Base-by-base conservation (phyloP, 1,140 invertebrate genomes). In the Ceratina calcarata region DNA sequence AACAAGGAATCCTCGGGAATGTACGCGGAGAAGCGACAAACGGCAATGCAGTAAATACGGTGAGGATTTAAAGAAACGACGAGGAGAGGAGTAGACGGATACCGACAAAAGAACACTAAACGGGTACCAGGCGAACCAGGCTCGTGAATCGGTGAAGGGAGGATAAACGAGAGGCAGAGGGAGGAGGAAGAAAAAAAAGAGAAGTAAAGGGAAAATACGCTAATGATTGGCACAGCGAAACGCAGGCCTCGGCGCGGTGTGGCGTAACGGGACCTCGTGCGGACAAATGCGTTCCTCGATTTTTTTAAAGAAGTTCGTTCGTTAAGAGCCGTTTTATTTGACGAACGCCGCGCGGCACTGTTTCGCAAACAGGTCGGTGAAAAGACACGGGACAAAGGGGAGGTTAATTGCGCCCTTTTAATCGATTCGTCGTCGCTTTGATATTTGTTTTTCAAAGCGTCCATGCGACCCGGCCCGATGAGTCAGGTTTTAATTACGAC, bases 401-500 rank as follows among this genome's bases (percentile, higher is more conserved):
- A 45, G 76, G 61, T 70, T 81, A 81, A 81, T 81, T 78, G 75
- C 75, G 74, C 53, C 80, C 61, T 20, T 78, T 78, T 66, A 70
- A 81, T 81, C 80, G 80, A 78, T 81, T 60, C 71, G 72, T 66
- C 64, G 70, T 67, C 53, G 62, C 78, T 73, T 80, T 76, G 71
- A 69, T 76, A 76, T 81, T 81, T 77, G 80, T 81, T 81, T 81
- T 81, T 78, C 74, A 71, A 67, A 78, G 62, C 55, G 58, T 57
- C 60, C 51, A 67, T 49, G 64, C 78, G 78, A 74, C 64, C 53
- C 68, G 70, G 16, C 55, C 37, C 60, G 80, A 78, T 69, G 74
- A 78, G 80, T 78, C 75, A 78, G 74, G 60, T 78, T 71, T 81
- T 81, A 81, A 81, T 81, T 81, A 81, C 75, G 61, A 20, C 24